Evolutionary conservation across 2,797 vertebrate species (phyloP).

Genomic region (Apogon hyalosoma): DNA sequence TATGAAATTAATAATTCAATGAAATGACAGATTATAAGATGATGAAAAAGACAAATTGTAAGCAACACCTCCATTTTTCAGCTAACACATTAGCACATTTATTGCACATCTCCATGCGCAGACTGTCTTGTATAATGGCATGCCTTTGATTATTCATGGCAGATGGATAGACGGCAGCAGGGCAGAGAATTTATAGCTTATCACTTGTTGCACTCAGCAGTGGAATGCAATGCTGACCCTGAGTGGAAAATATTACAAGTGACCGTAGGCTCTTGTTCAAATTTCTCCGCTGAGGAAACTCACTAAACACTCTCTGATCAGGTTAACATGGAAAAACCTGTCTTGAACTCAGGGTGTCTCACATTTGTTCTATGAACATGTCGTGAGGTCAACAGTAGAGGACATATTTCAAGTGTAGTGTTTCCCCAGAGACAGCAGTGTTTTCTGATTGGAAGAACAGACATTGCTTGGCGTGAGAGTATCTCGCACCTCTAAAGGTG

Average conservation of each 20-base stretch:
- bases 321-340: constrained; percentile 61
- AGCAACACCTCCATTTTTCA: constrained; percentile 23
- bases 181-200: constrained; percentile 82
- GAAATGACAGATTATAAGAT: neutral
- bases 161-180: constrained; percentile 67
- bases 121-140: constrained; percentile 45
- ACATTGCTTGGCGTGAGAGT: constrained; percentile 41
- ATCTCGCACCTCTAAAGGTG: constrained; percentile 68
- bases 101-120: constrained; percentile 32
- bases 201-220: constrained; percentile 70
- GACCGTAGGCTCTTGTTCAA: constrained; percentile 63
- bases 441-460: constrained; percentile 48
- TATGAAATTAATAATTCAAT: constrained; percentile 10
- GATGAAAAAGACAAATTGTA: constrained; percentile 12
- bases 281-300: constrained; percentile 66
- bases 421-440: constrained; percentile 63
- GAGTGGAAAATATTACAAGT: constrained; percentile 79
- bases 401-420: constrained; percentile 56
- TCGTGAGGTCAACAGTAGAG: constrained; percentile 54
- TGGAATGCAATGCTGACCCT: constrained; percentile 68
- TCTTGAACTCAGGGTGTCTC: constrained; percentile 41
- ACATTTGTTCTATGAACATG: constrained; percentile 48
- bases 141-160: constrained; percentile 66
- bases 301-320: constrained; percentile 71
- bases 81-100: constrained; percentile 33